Evolutionary conservation across 2,113 vertebrate species (phyloP).

Genomic region (Actinemys pallida): DNA sequence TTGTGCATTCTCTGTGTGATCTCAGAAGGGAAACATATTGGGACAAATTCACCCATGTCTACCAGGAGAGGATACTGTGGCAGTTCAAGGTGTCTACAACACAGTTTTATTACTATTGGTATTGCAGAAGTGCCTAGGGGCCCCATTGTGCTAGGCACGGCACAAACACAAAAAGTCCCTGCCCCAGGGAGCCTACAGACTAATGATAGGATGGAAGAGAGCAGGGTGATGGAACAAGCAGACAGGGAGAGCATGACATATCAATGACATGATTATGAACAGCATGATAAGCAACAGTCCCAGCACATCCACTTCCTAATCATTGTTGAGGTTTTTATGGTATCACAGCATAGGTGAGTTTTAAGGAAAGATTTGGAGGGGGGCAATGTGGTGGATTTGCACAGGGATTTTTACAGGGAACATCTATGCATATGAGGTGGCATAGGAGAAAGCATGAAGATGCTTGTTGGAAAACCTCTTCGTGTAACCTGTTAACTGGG

Average conservation of each 20-base stretch:
- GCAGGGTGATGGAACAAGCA: not conserved
- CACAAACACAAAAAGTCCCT: not conserved
- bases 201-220: rapidly evolving
- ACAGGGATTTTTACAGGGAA: not conserved
- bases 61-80: not conserved
- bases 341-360: not conserved
- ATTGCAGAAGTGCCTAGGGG: not conserved
- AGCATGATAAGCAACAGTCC: not conserved
- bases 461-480: not conserved
- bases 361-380: not conserved
- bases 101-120: not conserved
- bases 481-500: not conserved
- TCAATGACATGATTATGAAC: not conserved
- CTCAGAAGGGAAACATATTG: not conserved
- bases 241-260: not conserved
- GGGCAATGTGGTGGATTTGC: not conserved
- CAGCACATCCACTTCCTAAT: not conserved
- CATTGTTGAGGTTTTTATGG: not conserved
- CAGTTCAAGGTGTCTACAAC: not conserved
- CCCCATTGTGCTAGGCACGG: not conserved
- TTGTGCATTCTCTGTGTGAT: not conserved
- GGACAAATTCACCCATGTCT: not conserved
- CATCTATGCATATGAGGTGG: not conserved
- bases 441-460: not conserved
- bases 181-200: not conserved